Percentiles rank a stretch among this genome's conserved stretches.
Evolutionary conservation across 2,797 vertebrate genomes (phyloP).

Genomic region (Anisognathus igniventris): DNA sequence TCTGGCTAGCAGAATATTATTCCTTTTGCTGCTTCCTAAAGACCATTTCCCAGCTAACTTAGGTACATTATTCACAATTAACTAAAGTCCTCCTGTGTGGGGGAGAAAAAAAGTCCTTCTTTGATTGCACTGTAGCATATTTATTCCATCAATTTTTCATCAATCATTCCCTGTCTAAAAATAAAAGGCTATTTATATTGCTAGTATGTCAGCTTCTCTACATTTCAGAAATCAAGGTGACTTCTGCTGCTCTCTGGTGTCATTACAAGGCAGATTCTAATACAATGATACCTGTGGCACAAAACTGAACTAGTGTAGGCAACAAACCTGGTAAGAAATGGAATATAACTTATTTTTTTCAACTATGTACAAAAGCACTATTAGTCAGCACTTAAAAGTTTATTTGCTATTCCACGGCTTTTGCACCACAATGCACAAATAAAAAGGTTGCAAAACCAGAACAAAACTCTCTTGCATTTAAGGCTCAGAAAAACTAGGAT

Average conservation of each 20-base stretch:
- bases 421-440: not conserved
- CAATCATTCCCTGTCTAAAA: conserved; percentile 1
- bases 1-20: not conserved
- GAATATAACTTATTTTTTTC: not conserved
- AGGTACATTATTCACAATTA: not conserved
- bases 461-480: not conserved
- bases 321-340: not conserved
- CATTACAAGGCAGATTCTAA: not conserved
- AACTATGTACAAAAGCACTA: not conserved
- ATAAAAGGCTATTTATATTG: conserved; percentile 11
- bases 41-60: not conserved
- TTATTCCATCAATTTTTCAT: conserved; percentile 4
- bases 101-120: not conserved
- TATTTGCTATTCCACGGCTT: not conserved
- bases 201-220: not conserved
- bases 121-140: not conserved
- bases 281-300: not conserved
- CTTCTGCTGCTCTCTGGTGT: not conserved
- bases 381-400: not conserved
- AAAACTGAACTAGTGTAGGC: not conserved
- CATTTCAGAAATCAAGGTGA: not conserved
- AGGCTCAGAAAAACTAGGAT: not conserved
- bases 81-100: not conserved
- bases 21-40: not conserved
- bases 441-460: not conserved